phyloP scores from a whole-genome alignment of 92 coral and sea anemone species.

The Anthopleura xanthogrammica region DNA sequence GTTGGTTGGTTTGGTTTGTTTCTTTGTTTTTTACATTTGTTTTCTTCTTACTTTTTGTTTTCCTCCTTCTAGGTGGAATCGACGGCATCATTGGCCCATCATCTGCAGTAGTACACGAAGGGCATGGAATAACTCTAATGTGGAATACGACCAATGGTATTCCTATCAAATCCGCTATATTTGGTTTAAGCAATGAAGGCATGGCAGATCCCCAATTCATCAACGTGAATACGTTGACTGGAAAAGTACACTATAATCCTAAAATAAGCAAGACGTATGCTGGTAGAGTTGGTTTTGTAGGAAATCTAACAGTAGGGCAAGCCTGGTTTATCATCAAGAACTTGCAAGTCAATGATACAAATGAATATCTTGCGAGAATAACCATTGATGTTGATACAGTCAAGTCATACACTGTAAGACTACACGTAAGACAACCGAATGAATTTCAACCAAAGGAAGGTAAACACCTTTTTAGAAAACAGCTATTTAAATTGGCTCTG shows the following conservation, averaged over 20 bases:
- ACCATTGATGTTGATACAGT: neutral
- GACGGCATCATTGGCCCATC: too few species aligned
- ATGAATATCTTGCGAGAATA: neutral
- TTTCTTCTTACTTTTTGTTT: too few species aligned
- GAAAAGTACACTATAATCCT: neutral
- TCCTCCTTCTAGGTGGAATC: too few species aligned
- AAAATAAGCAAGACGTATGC: neutral
- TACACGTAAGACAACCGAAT: too few species aligned
- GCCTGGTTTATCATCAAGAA: slow-evolving; percentile 1
- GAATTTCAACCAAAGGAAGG: too few species aligned
- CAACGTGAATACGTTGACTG: neutral
- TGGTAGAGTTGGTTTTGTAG: neutral
- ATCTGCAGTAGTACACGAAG: too few species aligned
- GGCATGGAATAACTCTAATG: neutral
- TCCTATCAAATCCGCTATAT: neutral
- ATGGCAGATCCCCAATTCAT: neutral
- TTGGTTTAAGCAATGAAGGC: neutral
- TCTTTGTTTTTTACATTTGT: too few species aligned
- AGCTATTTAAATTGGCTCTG: too few species aligned
- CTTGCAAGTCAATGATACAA: neutral
- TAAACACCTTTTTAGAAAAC: too few species aligned
- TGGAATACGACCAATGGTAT: neutral
- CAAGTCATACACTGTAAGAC: neutral
- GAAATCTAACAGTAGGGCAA: neutral
- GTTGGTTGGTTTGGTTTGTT: too few species aligned